Percentiles rank a stretch among this genome's conserved stretches.
phyloP scores from a whole-genome alignment of 2,113 vertebrate genomes.

The Uropsilus gracilis region DNA sequence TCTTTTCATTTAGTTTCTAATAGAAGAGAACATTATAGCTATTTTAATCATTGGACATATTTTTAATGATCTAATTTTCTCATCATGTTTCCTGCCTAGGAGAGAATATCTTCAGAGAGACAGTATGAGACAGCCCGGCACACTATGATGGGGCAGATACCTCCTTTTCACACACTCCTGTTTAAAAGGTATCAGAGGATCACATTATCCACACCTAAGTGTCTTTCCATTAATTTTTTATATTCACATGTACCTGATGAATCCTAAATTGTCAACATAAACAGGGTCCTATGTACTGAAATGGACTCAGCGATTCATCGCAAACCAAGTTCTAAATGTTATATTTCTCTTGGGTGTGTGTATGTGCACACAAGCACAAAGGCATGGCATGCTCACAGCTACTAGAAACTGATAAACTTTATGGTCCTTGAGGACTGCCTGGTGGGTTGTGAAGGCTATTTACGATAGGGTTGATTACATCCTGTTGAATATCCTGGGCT shows the following conservation, averaged over 20 bases:
- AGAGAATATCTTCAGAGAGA: conserved; percentile 88
- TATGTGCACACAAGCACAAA: not conserved
- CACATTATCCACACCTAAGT: not conserved
- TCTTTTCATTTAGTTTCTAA: not conserved
- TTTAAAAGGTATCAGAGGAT: conserved; percentile 88
- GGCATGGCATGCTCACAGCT: not conserved
- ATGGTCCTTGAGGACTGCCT: not conserved
- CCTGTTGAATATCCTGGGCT: not conserved
- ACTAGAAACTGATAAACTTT: not conserved
- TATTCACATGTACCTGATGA: not conserved
- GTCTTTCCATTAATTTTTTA: not conserved
- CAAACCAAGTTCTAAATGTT: not conserved
- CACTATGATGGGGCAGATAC: conserved; percentile 87
- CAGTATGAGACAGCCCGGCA: conserved; percentile 84
- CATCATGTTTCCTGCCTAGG: conserved; percentile 81
- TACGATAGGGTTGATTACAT: not conserved
- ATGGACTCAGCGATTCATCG: not conserved
- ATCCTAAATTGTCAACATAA: not conserved
- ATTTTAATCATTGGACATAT: not conserved
- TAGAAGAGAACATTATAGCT: not conserved
- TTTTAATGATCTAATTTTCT: conserved; percentile 31
- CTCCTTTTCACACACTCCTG: conserved; percentile 84
- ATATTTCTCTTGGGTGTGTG: not conserved
- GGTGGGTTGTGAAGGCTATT: not conserved
- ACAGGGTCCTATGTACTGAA: not conserved